Evolutionary conservation across 2,797 vertebrate species (phyloP), one percentile per base, ranked within the genome.

Genomic region (Manis pentadactyla): DNA sequence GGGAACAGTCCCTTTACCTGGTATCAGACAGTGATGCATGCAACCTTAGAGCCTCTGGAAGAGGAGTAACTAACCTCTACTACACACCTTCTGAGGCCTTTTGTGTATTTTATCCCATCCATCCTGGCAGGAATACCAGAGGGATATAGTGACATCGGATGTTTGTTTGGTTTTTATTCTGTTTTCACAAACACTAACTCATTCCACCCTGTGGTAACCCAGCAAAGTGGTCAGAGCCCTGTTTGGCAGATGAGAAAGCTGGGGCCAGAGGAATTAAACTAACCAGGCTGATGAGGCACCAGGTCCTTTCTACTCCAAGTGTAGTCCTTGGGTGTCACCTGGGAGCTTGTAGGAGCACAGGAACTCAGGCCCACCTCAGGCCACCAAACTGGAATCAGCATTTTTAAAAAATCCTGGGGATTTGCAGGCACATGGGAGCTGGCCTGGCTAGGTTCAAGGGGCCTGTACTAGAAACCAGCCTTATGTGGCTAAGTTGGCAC

Each of bases 111-210:
- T 77, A 66, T 87, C 29, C 59, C 37, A 53, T 34, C 46, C 17
- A 19, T 64, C 51, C 89, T 75, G 66, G 42, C 79, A 90, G 66
- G 27, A 51, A 21, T n/a, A n/a, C 61, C 1, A 7, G 39, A 59
- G 68, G 7, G 31, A 42, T 69, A 42, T 12, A 21, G 23, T 42
- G 46, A 68, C 10, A 27, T 42, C 66, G 64, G 53, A 74, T 68
- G 42, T 89, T 82, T 69, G 18, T 11, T 79, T 42, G 37, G 53
- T n/a, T 84, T 95, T 68, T 64, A 2, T 73, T 78, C 88, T 73
- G 53, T 86, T 94, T 87, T 73, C 82, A 66, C 14, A 4, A 89
- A 57, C 59, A 46, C 39, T 11, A 23, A 75, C 21, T 79, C 78
- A 74, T 64, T 46, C 53, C 68, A 73, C 1, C 1, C 23, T 4